Evolutionary conservation across 2,888 invertebrate species (phyloP).

Genomic region (Eupithecia tripunctaria): DNA sequence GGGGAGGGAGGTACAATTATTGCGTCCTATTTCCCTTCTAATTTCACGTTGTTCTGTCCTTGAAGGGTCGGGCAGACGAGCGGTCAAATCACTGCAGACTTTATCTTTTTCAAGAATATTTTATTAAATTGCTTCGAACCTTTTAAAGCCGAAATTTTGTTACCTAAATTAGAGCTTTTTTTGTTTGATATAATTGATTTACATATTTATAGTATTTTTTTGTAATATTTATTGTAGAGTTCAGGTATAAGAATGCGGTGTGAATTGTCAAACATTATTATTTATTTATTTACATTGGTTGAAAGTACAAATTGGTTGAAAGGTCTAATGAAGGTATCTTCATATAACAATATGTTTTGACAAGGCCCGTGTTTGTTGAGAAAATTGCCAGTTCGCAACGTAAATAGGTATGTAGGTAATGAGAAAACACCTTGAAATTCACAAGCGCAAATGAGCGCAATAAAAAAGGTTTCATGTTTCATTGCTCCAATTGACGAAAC

Average conservation of each 20-base stretch:
- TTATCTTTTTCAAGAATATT: conserved; percentile 32
- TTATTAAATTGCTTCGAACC: conserved; percentile 28
- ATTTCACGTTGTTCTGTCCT: conserved; percentile 74
- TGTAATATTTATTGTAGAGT: not conserved
- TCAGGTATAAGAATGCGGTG: not conserved
- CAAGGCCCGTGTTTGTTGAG: not conserved
- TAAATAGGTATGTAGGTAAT: conserved; percentile 47
- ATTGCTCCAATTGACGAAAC: conserved; percentile 39
- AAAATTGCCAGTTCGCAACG: conserved; percentile 43
- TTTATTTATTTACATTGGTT: too few species aligned
- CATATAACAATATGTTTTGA: too few species aligned
- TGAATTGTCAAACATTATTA: too few species aligned
- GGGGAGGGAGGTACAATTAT: conserved; percentile 71
- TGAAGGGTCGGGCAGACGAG: conserved; percentile 54
- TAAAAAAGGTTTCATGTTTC: conserved; percentile 41
- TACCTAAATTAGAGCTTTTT: not conserved
- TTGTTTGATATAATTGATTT: too few species aligned
- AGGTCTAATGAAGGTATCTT: too few species aligned
- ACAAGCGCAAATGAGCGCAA: conserved; percentile 50
- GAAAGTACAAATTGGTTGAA: not conserved
- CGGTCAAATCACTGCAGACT: conserved; percentile 42
- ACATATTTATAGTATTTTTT: not conserved
- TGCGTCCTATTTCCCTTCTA: conserved; percentile 80
- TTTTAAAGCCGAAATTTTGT: conserved; percentile 22
- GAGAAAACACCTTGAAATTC: conserved; percentile 54